Evolutionary conservation across 2,888 invertebrate genomes (phyloP).

Genomic region (Drosophila silvestris): DNA sequence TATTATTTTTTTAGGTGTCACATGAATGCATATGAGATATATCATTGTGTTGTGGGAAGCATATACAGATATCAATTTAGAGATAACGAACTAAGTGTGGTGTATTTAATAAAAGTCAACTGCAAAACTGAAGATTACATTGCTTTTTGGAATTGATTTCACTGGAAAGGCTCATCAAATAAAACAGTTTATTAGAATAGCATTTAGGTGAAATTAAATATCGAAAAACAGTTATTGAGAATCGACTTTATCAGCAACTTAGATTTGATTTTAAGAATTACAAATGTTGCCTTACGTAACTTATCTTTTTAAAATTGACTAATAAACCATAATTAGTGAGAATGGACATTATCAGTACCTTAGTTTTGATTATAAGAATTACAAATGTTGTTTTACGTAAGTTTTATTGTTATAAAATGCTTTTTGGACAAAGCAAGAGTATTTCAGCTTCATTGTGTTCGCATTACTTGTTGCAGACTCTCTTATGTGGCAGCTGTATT

Average conservation of each 20-base stretch:
- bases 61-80: neutral
- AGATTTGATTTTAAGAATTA: neutral
- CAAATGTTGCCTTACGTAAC: neutral
- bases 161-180: neutral
- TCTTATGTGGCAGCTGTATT: constrained; percentile 25
- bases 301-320: neutral
- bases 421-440: constrained; percentile 9
- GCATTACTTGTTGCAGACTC: constrained; percentile 4
- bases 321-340: neutral
- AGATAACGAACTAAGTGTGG: neutral
- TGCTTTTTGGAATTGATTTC: neutral
- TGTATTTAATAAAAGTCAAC: neutral
- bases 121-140: neutral
- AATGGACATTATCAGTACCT: neutral
- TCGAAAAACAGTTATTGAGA: neutral
- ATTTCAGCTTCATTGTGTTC: constrained; percentile 17
- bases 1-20: constrained; percentile 34
- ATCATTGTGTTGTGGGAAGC: constrained; percentile 7
- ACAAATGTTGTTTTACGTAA: neutral
- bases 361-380: neutral
- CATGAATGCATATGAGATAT: constrained; percentile 21
- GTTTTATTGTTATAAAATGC: neutral
- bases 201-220: neutral
- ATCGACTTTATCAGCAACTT: neutral
- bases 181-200: neutral